phyloP scores from a whole-genome alignment of 1,140 invertebrate species.

The Probaryconus sp. region DNA sequence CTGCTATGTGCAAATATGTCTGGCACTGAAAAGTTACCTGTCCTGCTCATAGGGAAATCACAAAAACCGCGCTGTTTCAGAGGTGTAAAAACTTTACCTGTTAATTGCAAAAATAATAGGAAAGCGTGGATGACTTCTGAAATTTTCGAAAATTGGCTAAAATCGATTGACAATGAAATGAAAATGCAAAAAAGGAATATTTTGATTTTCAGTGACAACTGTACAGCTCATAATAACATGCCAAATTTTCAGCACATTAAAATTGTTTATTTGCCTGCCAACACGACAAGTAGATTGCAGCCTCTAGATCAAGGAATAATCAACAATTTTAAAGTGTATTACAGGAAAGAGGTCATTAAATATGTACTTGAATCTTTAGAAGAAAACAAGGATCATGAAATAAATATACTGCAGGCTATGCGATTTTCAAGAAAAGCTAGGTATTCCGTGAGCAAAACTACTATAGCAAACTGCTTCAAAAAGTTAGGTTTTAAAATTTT shows the following conservation, averaged over 20 bases:
- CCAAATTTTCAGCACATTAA: constrained; percentile 67
- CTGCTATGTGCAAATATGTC: constrained; percentile 22
- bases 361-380: background rate
- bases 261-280: constrained; percentile 75
- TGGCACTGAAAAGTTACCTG: constrained; percentile 1
- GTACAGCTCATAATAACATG: constrained; percentile 68
- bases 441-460: background rate
- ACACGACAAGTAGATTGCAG: constrained; percentile 77
- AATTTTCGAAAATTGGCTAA: constrained; percentile 69
- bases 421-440: background rate
- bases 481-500: too few species aligned
- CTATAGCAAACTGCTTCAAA: too few species aligned
- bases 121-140: constrained; percentile 62
- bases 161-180: constrained; percentile 66
- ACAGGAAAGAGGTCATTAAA: constrained; percentile 57
- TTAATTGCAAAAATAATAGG: background rate
- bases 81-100: background rate
- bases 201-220: constrained; percentile 77
- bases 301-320: constrained; percentile 78
- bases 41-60: constrained; percentile 16
- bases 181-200: constrained; percentile 71
- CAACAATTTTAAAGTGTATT: constrained; percentile 67
- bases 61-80: constrained; percentile 3
- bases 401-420: constrained; percentile 6
- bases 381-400: background rate